These are phyloP conservation scores for Alexandromys fortis DNA, from an alignment of 2,113 vertebrate genomes.

Conservation along the genomic window DNA sequence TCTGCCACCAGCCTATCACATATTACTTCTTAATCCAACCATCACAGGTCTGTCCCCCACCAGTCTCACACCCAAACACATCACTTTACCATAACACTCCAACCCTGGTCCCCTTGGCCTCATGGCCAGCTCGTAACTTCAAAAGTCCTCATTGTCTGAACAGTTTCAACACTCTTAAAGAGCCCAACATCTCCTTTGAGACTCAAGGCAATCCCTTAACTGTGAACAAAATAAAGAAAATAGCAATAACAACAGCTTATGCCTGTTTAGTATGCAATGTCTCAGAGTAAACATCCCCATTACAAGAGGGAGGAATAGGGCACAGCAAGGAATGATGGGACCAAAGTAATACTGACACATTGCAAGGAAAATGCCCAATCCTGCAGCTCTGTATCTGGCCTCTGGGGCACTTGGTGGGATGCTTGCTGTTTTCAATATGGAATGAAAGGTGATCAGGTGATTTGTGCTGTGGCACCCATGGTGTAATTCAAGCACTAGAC, in stretches of 20 bases:
- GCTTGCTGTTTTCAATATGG: background rate
- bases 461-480: background rate
- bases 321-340: background rate
- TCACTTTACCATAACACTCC: background rate
- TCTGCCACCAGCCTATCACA: background rate
- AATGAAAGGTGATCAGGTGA: background rate
- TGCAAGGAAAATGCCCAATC: background rate
- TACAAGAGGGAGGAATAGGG: background rate
- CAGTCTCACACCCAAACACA: background rate
- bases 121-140: background rate
- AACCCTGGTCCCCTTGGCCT: too few relatives aligned
- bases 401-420: background rate
- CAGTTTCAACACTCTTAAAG: background rate
- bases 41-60: background rate
- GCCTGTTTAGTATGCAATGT: background rate
- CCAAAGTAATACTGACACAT: background rate
- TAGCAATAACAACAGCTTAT: background rate
- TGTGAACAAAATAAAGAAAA: background rate
- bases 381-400: background rate
- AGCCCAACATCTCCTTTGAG: background rate
- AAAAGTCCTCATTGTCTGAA: background rate
- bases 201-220: background rate
- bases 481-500: background rate
- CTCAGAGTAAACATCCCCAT: background rate
- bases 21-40: background rate